Conservation (phyloP, 2,797 vertebrate species). For the Heteromormyrus szaboi region DNA sequence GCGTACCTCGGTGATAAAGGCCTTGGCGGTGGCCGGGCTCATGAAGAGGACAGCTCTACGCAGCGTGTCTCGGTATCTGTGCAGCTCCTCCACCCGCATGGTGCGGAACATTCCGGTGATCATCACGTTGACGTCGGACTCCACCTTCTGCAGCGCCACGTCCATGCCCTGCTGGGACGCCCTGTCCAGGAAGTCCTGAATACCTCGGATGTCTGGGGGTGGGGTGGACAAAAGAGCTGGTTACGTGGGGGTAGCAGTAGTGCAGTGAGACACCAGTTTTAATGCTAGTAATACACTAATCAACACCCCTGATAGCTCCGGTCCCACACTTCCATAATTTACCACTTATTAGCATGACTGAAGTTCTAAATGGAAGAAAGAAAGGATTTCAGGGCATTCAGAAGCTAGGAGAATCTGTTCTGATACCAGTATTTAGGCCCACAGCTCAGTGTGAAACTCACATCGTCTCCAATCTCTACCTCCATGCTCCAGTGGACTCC, state of each 20-base stretch:
- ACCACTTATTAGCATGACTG: not conserved
- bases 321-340: not conserved
- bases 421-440: not conserved
- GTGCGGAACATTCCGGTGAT: slow-evolving; percentile 92
- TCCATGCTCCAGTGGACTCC: not conserved
- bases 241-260: not conserved
- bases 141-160: slow-evolving; percentile 95
- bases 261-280: not conserved
- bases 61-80: slow-evolving; percentile 91
- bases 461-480: not conserved
- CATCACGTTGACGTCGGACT: slow-evolving; percentile 98
- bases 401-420: not conserved
- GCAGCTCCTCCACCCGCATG: slow-evolving; percentile 90
- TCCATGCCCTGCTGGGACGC: slow-evolving; percentile 97
- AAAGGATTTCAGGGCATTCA: not conserved
- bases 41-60: slow-evolving; percentile 89
- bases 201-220: slow-evolving; percentile 86
- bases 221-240: not conserved
- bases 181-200: slow-evolving; percentile 94
- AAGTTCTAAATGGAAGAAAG: not conserved
- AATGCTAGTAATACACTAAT: not conserved
- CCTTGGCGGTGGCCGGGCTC: slow-evolving; percentile 90
- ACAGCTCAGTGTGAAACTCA: not conserved
- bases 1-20: slow-evolving; percentile 88
- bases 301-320: not conserved